Percentiles rank a stretch among this genome's conserved stretches.
Evolutionary conservation across 1,140 invertebrate species (phyloP).

Genomic region (Luehdorfia chinensis): DNA sequence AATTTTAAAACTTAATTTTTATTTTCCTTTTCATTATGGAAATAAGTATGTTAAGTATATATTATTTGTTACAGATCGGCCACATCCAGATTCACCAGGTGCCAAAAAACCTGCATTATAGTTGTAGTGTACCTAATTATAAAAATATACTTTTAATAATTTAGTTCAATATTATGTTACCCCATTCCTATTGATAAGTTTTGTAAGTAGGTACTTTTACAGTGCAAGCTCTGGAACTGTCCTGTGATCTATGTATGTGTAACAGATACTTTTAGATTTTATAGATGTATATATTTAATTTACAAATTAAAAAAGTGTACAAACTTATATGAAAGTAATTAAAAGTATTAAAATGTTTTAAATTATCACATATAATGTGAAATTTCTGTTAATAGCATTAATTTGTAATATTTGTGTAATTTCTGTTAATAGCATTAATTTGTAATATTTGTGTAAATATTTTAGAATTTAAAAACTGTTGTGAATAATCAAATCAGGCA

Average conservation of each 20-base stretch:
- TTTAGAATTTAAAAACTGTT: too few species aligned
- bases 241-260: conserved; percentile 69
- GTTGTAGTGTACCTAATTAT: conserved; percentile 44
- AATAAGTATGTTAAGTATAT: too few species aligned
- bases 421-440: conserved; percentile 29
- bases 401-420: too few species aligned
- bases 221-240: conserved; percentile 70
- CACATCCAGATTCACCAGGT: conserved; percentile 66
- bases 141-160: conserved; percentile 30
- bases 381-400: conserved; percentile 29
- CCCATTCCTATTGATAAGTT: conserved; percentile 40
- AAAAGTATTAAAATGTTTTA: conserved; percentile 18
- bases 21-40: too few species aligned
- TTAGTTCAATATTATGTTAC: conserved; percentile 63
- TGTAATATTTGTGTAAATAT: conserved; percentile 53
- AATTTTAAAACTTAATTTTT: too few species aligned
- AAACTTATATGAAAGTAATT: conserved; percentile 35
- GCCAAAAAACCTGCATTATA: conserved; percentile 72
- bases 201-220: conserved; percentile 36
- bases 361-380: conserved; percentile 48
- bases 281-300: conserved; percentile 31
- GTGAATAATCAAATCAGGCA: too few species aligned
- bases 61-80: conserved; percentile 52
- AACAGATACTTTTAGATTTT: conserved; percentile 50
- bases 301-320: conserved; percentile 31